These are phyloP conservation scores for Thripadectes ignobilis DNA, from an alignment of 2,797 vertebrate genomes.

Conservation along the genomic window DNA sequence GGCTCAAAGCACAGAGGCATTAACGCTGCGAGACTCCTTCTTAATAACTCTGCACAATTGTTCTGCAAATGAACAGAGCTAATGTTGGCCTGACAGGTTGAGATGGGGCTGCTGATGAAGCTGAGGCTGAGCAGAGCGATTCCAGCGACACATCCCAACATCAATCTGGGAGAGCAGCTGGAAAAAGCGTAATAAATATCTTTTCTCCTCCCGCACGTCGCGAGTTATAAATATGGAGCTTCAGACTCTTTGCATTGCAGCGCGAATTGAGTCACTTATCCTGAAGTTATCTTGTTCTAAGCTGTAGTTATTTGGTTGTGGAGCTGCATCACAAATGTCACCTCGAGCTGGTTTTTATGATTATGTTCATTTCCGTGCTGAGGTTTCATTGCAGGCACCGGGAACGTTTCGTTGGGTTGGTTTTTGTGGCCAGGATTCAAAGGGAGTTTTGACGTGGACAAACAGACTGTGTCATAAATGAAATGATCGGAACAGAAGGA, in stretches of 20 bases:
- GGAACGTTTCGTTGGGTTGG: rapidly evolving
- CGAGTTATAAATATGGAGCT: neutral
- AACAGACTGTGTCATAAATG: neutral
- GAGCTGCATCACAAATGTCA: neutral
- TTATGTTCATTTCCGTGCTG: neutral
- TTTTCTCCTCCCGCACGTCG: neutral
- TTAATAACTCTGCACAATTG: conserved; percentile 4
- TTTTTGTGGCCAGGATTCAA: neutral
- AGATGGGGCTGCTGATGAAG: neutral
- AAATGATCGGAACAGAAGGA: neutral
- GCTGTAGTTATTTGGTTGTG: neutral
- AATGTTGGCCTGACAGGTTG: neutral
- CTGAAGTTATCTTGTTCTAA: neutral
- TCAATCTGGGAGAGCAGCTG: conserved; percentile 5
- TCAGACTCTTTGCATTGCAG: neutral
- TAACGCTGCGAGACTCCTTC: neutral
- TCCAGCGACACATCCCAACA: neutral
- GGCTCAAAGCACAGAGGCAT: conserved; percentile 34
- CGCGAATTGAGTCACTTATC: neutral
- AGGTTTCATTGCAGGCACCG: neutral
- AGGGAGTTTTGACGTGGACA: neutral
- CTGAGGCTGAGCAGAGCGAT: neutral
- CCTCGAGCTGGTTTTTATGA: rapidly evolving
- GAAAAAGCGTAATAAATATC: neutral
- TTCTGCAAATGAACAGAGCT: conserved; percentile 14